A percentile compares a stretch with the other conserved stretches of the same genome.
These are phyloP conservation scores for Naja naja DNA, from an alignment of 2,113 vertebrate genomes.

Conservation along the genomic window DNA sequence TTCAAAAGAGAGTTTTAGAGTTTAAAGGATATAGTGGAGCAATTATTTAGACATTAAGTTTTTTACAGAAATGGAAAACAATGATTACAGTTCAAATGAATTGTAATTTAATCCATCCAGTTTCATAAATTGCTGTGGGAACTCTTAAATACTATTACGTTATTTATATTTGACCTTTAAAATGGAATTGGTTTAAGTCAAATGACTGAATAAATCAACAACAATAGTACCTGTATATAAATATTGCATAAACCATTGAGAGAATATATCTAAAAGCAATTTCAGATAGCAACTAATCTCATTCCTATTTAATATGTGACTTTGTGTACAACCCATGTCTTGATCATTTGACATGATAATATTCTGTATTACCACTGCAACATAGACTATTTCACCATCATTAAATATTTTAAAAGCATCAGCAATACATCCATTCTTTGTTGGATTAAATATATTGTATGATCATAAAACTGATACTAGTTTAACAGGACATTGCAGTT, in stretches of 20 bases:
- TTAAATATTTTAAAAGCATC: background rate
- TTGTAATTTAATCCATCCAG: conserved; percentile 47
- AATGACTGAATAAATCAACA: background rate
- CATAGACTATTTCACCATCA: background rate
- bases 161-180: conserved; percentile 27
- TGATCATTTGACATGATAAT: background rate
- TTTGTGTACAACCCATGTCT: background rate
- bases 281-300: background rate
- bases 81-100: conserved; percentile 51
- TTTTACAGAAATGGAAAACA: conserved; percentile 31
- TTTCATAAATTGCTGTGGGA: conserved; percentile 44
- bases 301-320: background rate
- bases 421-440: background rate
- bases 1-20: background rate
- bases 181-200: background rate
- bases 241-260: background rate
- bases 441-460: background rate
- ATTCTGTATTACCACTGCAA: background rate
- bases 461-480: background rate
- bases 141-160: background rate
- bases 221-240: conserved; percentile 10
- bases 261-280: background rate
- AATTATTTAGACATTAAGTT: conserved; percentile 21
- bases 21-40: conserved; percentile 16
- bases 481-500: background rate